phyloP scores from a whole-genome alignment of 2,113 vertebrate genomes.

The Tretioscincus oriximinensis region DNA sequence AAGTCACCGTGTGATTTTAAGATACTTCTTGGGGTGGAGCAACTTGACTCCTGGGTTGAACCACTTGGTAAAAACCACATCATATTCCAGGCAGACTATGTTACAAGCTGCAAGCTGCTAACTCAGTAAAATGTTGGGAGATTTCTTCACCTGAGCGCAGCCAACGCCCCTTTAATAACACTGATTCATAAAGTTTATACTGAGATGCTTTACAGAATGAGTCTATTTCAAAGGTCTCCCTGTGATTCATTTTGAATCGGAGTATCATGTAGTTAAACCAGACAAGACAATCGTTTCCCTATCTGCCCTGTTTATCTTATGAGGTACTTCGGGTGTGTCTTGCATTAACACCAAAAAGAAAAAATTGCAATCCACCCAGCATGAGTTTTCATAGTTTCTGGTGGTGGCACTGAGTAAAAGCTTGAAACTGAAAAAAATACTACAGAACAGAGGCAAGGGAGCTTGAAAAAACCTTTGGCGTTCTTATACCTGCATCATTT shows the following conservation, averaged over 20 bases:
- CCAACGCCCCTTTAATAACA: conserved; percentile 1
- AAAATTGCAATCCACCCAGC: background rate
- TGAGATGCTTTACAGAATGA: background rate
- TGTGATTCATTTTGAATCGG: conserved; percentile 14
- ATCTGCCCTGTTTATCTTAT: no score
- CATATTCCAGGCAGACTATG: background rate
- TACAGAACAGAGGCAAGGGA: background rate
- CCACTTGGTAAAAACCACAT: background rate
- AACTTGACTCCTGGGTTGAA: background rate
- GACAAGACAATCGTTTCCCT: background rate
- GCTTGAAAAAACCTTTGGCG: background rate
- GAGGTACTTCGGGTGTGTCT: background rate
- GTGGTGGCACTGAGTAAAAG: background rate
- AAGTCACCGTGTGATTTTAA: background rate
- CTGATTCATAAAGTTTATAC: conserved; percentile 7
- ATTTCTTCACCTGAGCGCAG: background rate
- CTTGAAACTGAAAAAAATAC: background rate
- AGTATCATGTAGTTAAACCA: background rate
- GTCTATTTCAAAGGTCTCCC: background rate
- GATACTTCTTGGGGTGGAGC: background rate
- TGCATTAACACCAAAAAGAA: background rate
- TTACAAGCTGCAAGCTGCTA: background rate
- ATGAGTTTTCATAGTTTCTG: background rate
- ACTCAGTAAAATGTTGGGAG: background rate
- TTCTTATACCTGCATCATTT: background rate